Evolutionary conservation across 2,113 vertebrate species (phyloP), one percentile per base, ranked within the genome.

Genomic region (Python bivittatus): DNA sequence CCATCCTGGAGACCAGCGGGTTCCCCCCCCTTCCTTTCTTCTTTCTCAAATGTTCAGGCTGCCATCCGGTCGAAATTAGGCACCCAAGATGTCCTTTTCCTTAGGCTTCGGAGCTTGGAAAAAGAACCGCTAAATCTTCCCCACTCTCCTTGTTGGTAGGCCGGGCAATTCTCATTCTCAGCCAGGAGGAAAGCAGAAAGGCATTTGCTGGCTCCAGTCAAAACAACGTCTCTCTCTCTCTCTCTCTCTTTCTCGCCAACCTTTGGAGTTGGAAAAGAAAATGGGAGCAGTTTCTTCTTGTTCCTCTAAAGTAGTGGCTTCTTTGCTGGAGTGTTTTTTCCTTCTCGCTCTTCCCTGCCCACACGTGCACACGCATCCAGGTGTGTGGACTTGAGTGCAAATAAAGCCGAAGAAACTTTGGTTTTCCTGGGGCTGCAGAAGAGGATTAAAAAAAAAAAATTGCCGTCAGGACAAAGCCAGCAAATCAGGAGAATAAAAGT

Each of bases 1-100:
- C 96, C 97, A 97, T 97, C 92, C 0, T 9, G n/a, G 15, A 20
- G 38, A 79, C n/a, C 12, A 5, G n/a, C n/a, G 0, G 68, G 33
- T 29, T 53, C 12, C 27, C 17, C 42, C 22, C 42, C 17, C 22
- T 48, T 20, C n/a, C 22, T 25, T 25, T 22, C 6, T 61, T 27
- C 68, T 79, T 79, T 22, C 33, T 61, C 3, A 0, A 9, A 8
- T 10, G 3, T 52, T 42, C 10, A 93, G 0, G 84, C 29, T 33
- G 52, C 20, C 52, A 44, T 29, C 61, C 44, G 25, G 72, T 25
- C 1, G 6, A 0, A 23, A 2, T 87, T 87, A 22, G 33, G 17
- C 68, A 38, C 13, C 1, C 1, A 15, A 72, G 29, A 79, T 79
- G 68, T 79, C 33, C 20, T 38, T 68, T 79, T 6, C n/a, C 33